phyloP scores from a whole-genome alignment of 2,113 vertebrate species.

The Pungitius pungitius region DNA sequence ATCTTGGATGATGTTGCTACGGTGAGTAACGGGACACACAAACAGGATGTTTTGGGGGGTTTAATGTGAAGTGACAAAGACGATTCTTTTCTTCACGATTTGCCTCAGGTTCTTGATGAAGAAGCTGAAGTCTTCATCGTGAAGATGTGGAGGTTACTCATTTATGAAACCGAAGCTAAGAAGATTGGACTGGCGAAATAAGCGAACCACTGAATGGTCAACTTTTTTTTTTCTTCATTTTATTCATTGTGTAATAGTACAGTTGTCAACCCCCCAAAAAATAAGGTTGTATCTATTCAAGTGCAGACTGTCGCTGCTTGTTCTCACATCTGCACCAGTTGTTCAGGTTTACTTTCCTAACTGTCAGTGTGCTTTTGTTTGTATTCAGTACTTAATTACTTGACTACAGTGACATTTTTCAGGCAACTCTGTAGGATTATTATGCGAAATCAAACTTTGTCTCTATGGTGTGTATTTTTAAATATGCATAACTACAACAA shows the following conservation, averaged over 20 bases:
- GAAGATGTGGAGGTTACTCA: constrained; percentile 99
- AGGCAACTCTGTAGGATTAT: constrained; percentile 12
- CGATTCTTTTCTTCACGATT: not conserved
- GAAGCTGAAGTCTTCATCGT: constrained; percentile 99
- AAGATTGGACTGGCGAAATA: constrained; percentile 99
- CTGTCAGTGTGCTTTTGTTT: constrained; percentile 52
- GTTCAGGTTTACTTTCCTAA: constrained; percentile 14
- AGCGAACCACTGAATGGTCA: constrained; percentile 56
- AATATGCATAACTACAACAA: constrained; percentile 9
- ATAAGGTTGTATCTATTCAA: constrained; percentile 16
- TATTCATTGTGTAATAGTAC: constrained; percentile 52
- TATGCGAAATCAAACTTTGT: not conserved
- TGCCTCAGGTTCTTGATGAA: constrained; percentile 93
- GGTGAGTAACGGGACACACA: constrained; percentile 86
- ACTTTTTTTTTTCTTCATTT: not conserved
- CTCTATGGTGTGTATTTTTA: not conserved
- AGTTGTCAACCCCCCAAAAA: constrained; percentile 35
- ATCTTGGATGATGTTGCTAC: constrained; percentile 99
- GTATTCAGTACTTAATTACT: constrained; percentile 44
- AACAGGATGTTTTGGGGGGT: too few species aligned
- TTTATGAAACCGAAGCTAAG: constrained; percentile 99
- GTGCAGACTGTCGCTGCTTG: constrained; percentile 26
- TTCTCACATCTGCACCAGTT: constrained; percentile 23
- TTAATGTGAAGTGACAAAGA: too few species aligned
- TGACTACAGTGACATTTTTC: constrained; percentile 19